Base-by-base conservation (phyloP, 2,888 invertebrate genomes). In the Drosophila picticornis region DNA sequence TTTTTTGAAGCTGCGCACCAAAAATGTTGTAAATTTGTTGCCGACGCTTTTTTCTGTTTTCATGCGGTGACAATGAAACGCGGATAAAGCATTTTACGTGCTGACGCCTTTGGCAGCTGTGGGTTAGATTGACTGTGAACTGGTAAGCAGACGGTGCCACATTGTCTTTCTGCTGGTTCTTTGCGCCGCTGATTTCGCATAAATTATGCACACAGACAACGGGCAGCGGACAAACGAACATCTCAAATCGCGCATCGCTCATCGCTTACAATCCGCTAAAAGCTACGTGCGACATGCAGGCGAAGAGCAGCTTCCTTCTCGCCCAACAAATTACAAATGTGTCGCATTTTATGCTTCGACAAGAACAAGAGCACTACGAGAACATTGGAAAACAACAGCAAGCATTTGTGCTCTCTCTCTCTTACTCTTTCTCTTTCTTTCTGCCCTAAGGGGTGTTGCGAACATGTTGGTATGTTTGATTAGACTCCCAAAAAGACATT, bases 21-120 rank as follows among this genome's bases (percentile, higher is more conserved):
- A 88, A 79, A 88, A 80, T 90, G 0, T 77, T 80, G 87, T 90
- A 83, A 83, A 84, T 90, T 88, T 77, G 69, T 75, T 65, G 66
- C 74, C 75, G 56, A 60, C 81, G 29, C 31, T 31, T 43, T 72
- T 80, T 80, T 74, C 13, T 19, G 72, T 62, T 71, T 71, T 71
- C 64, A 79, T 61, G 53, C 64, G 80, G 74, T 74, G 90, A 88
- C 86, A 87, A 87, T 87, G 86, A 88, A 87, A 81, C 81, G 90
- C 68, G 84, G 82, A 90, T 90, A 88, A 87, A 87, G 89, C 90
- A 88, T 88, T 88, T 90, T 88, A 88, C 90, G 90, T 90, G 84
- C 82, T 77, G 75, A 65, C 73, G 86, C 68, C 79, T 52, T 62
- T 69, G 84, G 67, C 78, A 72, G 77, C 62, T 69, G 29, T 19